phyloP scores from a whole-genome alignment of 2,888 invertebrate species.

The Phyllotreta striolata region DNA sequence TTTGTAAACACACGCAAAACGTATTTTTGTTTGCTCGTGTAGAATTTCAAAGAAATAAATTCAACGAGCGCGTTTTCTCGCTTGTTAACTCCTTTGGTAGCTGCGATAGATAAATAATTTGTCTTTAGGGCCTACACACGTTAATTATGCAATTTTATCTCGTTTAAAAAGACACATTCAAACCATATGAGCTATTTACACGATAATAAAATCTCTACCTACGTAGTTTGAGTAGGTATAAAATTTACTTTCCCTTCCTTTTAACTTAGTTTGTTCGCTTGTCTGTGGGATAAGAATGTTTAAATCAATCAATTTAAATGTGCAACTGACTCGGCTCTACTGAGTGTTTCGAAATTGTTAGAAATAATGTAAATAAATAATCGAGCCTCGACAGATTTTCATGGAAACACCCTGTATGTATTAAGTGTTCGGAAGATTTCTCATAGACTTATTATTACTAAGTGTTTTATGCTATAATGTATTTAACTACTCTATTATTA shows the following conservation, averaged over 20 bases:
- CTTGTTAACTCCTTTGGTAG: too few relatives aligned
- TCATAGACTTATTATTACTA: too few relatives aligned
- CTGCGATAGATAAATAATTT: conserved; percentile 31
- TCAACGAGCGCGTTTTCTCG: conserved; percentile 2
- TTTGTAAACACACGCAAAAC: too few relatives aligned
- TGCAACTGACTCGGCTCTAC: too few relatives aligned
- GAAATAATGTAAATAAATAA: too few relatives aligned
- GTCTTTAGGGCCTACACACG: conserved; percentile 35
- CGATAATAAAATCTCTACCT: conserved; percentile 28
- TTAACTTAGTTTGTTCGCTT: conserved; percentile 7
- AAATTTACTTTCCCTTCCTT: conserved; percentile 13
- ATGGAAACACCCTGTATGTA: too few relatives aligned
- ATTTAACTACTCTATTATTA: too few relatives aligned
- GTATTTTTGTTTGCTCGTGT: too few relatives aligned
- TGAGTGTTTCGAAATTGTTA: too few relatives aligned
- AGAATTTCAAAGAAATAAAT: conserved; percentile 2
- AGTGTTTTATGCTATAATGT: too few relatives aligned
- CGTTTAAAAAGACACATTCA: conserved; percentile 24
- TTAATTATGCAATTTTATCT: conserved; percentile 39
- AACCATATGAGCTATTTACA: conserved; percentile 27
- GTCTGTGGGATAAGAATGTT: neutral
- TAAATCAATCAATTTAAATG: neutral
- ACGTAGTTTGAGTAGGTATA: conserved; percentile 25
- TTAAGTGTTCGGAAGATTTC: too few relatives aligned
- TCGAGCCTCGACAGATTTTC: too few relatives aligned